Percentiles rank a stretch among this genome's conserved stretches.
Evolutionary conservation across 2,888 invertebrate species (phyloP).

Genomic region (Catocala sponsa): DNA sequence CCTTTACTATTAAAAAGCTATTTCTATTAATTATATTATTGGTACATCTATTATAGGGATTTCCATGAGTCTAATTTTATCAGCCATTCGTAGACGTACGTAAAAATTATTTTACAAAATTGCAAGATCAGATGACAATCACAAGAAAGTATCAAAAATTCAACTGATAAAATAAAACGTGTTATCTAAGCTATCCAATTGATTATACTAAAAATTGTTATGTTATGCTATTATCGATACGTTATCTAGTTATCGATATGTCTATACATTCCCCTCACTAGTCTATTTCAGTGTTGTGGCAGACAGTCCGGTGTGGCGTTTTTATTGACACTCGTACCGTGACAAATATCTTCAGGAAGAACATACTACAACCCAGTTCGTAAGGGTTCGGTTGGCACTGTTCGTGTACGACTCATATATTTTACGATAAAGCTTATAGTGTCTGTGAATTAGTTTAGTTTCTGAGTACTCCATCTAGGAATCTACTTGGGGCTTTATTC

Average conservation of each 20-base stretch:
- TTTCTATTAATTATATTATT: too few species aligned
- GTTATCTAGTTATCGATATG: conserved; percentile 9
- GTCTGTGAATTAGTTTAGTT: conserved; percentile 11
- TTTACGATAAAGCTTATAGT: conserved; percentile 35
- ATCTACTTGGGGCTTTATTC: background rate
- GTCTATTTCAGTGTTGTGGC: conserved; percentile 69
- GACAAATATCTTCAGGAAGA: conserved; percentile 83
- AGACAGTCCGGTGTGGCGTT: conserved; percentile 86
- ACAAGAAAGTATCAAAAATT: background rate
- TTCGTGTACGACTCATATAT: conserved; percentile 46
- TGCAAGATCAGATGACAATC: too few species aligned
- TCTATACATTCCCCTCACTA: conserved; percentile 62
- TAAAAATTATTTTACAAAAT: too few species aligned
- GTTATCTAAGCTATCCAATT: conserved; percentile 4
- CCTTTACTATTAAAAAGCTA: too few species aligned
- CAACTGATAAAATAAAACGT: too few species aligned
- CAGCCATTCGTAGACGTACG: too few species aligned
- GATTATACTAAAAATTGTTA: background rate
- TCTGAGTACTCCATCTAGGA: background rate
- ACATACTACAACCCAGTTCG: conserved; percentile 54
- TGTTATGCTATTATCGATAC: background rate
- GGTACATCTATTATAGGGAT: too few species aligned
- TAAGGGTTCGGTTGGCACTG: conserved; percentile 41
- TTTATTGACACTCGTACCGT: conserved; percentile 87
- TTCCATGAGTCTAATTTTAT: too few species aligned